Conservation (phyloP, 2,113 vertebrate species). For the Psittacula cyanocephala region DNA sequence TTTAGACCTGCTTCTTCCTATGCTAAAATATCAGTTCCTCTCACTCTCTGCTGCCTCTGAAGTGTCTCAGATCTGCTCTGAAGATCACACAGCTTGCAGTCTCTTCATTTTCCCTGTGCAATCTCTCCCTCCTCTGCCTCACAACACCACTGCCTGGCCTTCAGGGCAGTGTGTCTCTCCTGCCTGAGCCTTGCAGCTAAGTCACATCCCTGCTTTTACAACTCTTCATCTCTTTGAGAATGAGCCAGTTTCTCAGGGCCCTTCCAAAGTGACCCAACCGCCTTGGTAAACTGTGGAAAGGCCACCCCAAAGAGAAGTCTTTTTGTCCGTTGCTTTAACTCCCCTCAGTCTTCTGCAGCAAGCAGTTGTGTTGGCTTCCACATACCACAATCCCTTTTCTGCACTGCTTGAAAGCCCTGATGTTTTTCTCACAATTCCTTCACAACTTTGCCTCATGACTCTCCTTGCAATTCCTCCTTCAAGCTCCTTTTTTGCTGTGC, state of each 20-base stretch:
- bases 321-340: neutral
- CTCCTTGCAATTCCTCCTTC: neutral
- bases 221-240: neutral
- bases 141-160: accelerated
- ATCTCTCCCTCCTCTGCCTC: accelerated
- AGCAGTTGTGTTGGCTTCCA: neutral
- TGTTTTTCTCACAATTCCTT: neutral
- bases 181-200: neutral
- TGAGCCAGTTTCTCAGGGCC: neutral
- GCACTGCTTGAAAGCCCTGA: accelerated
- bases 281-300: neutral
- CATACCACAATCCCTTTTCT: neutral
- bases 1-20: neutral
- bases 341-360: neutral
- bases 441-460: neutral
- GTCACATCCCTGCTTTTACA: neutral
- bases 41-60: neutral
- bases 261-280: accelerated
- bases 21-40: neutral
- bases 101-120: neutral
- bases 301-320: neutral
- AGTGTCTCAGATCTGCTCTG: neutral
- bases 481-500: neutral
- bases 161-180: neutral
- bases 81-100: neutral